Percentiles rank a stretch among this genome's conserved stretches.
phyloP scores from a whole-genome alignment of 2,888 invertebrate genomes.

The Sinhomidia bicolor region DNA sequence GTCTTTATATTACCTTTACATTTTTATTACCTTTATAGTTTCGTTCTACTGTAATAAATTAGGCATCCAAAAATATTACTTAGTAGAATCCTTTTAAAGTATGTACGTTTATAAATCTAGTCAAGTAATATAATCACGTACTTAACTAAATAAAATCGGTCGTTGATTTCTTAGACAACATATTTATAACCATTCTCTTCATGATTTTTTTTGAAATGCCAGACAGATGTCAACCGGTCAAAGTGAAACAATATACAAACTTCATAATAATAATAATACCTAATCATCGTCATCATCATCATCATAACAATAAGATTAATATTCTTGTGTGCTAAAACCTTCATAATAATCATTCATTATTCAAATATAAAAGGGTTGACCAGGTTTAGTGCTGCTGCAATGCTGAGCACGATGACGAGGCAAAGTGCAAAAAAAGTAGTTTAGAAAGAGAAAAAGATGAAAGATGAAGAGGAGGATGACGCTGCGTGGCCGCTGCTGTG shows the following conservation, averaged over 20 bases:
- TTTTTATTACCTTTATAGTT: too few species aligned
- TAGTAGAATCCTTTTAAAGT: too few species aligned
- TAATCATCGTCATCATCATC: neutral
- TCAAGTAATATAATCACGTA: too few species aligned
- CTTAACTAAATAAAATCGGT: too few species aligned
- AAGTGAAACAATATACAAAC: constrained; percentile 1
- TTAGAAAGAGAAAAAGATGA: neutral
- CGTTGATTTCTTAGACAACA: too few species aligned
- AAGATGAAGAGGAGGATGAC: neutral
- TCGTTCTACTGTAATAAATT: too few species aligned
- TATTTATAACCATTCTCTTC: too few species aligned
- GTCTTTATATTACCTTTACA: too few species aligned
- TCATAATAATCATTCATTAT: constrained; percentile 2
- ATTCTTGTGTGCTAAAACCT: neutral
- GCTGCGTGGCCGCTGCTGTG: neutral
- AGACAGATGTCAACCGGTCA: constrained; percentile 3
- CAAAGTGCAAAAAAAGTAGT: constrained; percentile 44
- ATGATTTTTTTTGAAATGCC: neutral
- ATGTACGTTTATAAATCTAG: too few species aligned
- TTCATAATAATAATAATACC: too few species aligned
- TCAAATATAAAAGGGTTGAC: constrained; percentile 15
- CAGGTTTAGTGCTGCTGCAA: neutral
- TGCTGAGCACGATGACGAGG: neutral
- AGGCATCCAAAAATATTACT: too few species aligned
- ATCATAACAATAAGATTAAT: constrained; percentile 7